A percentile compares a stretch with the other conserved stretches of the same genome.
phyloP scores from a whole-genome alignment of 2,113 vertebrate genomes.

The Syrmaticus mikado region DNA sequence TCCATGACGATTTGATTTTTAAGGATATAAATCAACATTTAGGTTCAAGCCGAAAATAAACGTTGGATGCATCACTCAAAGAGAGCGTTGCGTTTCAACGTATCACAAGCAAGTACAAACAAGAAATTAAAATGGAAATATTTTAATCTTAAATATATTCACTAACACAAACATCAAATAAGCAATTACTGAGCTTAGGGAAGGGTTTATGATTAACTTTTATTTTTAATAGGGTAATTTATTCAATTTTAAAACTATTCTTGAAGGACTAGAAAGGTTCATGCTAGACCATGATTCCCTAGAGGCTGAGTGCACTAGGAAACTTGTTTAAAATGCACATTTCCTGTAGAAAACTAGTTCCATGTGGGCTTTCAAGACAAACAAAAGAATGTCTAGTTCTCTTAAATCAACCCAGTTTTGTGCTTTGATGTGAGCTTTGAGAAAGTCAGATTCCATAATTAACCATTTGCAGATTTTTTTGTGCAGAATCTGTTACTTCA shows the following conservation, averaged over 20 bases:
- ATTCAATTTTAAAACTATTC: conserved; percentile 3
- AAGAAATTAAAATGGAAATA: conserved; percentile 11
- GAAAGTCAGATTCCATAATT: conserved; percentile 61
- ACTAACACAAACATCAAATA: background rate
- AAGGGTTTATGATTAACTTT: background rate
- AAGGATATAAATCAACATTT: background rate
- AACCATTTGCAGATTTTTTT: conserved; percentile 69
- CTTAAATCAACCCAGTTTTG: conserved; percentile 59
- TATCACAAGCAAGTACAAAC: background rate
- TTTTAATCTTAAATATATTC: conserved; percentile 3
- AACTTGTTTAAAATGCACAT: conserved; percentile 72
- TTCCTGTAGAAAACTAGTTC: conserved; percentile 78
- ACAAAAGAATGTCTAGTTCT: conserved; percentile 72
- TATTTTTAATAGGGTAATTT: background rate
- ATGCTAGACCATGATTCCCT: conserved; percentile 42
- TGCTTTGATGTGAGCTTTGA: conserved; percentile 72
- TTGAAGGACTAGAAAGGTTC: conserved; percentile 37
- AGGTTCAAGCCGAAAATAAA: background rate
- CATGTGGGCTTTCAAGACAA: conserved; percentile 68
- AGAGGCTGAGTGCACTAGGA: conserved; percentile 53
- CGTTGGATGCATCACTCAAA: background rate
- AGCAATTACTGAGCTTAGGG: background rate
- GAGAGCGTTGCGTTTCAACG: background rate
- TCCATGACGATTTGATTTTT: background rate
- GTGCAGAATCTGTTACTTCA: conserved; percentile 29